Conservation (phyloP, 2,888 invertebrate genomes). For the Galeruca laticollis region DNA sequence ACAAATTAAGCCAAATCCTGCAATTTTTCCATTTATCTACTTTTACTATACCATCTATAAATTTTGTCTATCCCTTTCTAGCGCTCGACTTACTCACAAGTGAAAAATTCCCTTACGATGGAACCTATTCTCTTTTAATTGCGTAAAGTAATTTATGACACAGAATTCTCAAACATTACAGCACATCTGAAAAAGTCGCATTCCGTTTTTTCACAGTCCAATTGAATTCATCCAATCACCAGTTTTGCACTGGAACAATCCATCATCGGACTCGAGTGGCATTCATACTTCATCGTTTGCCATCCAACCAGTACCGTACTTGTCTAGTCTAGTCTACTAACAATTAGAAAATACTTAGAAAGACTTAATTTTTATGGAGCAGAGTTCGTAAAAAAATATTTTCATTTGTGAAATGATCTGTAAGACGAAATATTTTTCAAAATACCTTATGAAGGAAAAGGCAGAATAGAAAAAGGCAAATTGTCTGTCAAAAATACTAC, state of each 20-base stretch:
- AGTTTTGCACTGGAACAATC: constrained; percentile 41
- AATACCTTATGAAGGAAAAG: background rate
- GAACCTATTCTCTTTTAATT: constrained; percentile 25
- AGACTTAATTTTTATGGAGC: no score
- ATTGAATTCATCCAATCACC: constrained; percentile 33
- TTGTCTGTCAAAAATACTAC: background rate
- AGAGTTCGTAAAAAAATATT: no score
- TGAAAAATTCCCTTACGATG: constrained; percentile 23
- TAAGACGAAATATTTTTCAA: background rate
- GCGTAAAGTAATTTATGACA: constrained; percentile 19
- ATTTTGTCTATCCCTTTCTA: no score
- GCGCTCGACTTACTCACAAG: constrained; percentile 17
- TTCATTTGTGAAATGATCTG: no score
- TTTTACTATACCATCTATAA: no score
- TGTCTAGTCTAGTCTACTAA: no score
- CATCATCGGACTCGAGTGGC: constrained; percentile 40
- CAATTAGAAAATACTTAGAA: no score
- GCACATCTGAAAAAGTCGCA: constrained; percentile 13
- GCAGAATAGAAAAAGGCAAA: background rate
- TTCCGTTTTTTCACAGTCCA: constrained; percentile 19
- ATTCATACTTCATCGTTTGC: constrained; percentile 31
- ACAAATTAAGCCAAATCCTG: no score
- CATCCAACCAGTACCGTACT: constrained; percentile 18
- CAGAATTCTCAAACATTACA: constrained; percentile 11
- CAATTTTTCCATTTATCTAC: no score